Evolutionary conservation across 2,113 vertebrate genomes (phyloP).

Genomic region (Pristiophorus japonicus): DNA sequence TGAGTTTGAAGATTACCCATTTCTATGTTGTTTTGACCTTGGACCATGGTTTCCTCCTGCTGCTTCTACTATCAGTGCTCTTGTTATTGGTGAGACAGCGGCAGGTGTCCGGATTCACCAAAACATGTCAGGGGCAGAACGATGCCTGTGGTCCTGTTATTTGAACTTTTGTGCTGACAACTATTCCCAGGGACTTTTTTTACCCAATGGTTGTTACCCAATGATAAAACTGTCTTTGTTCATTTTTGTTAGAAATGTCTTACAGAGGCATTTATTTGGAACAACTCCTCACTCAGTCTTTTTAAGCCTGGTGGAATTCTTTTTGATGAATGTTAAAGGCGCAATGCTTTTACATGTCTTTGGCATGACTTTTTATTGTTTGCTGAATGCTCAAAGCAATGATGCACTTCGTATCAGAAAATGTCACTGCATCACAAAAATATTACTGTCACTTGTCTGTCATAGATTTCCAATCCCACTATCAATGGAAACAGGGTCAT

Average conservation of each 20-base stretch:
- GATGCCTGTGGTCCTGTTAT: not conserved
- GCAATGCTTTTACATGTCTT: not conserved
- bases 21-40: not conserved
- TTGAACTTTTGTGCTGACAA: not conserved
- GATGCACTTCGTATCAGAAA: not conserved
- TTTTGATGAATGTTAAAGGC: not conserved
- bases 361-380: not conserved
- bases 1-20: not conserved
- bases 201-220: no score
- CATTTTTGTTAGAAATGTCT: not conserved
- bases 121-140: not conserved
- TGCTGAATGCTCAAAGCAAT: not conserved
- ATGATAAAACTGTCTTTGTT: not conserved
- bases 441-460: not conserved
- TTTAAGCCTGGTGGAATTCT: not conserved
- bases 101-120: not conserved
- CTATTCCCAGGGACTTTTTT: not conserved
- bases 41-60: not conserved
- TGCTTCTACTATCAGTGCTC: not conserved
- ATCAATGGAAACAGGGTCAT: not conserved
- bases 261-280: not conserved
- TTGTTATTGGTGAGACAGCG: not conserved
- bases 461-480: not conserved
- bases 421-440: not conserved
- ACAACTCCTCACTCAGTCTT: not conserved